Conservation (phyloP, 2,113 vertebrate genomes). For the Ageneiosus marmoratus region DNA sequence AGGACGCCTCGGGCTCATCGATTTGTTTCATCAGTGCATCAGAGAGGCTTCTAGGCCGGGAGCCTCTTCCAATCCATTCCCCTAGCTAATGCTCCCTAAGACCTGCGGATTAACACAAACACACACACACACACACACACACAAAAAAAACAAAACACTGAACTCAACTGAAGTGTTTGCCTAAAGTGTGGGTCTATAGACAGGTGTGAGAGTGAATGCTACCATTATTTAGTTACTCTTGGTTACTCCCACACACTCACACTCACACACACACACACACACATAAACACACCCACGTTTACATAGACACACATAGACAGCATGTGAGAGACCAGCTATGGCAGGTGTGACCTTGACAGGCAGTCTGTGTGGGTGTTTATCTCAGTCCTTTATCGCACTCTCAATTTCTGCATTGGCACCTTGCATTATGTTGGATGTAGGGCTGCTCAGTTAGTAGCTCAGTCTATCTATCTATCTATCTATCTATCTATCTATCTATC, state of each 20-base stretch:
- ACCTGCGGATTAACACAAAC: not conserved
- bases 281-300: not conserved
- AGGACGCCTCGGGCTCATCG: slow-evolving; percentile 43
- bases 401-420: slow-evolving; percentile 1
- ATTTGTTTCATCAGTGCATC: slow-evolving; percentile 52
- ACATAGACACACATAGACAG: slow-evolving; percentile 26
- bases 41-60: slow-evolving; percentile 36
- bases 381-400: not conserved
- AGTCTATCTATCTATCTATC: too few species aligned
- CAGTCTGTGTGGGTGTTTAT: slow-evolving; percentile 28
- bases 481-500: too few species aligned
- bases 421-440: not conserved
- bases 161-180: not conserved
- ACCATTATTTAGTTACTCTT: slow-evolving; percentile 7
- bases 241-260: not conserved
- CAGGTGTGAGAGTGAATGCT: slow-evolving; percentile 1
- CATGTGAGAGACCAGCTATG: slow-evolving; percentile 17
- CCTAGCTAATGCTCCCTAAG: not conserved
- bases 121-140: not conserved
- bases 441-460: not conserved
- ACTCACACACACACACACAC: not conserved
- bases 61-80: slow-evolving; percentile 24
- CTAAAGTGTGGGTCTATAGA: not conserved
- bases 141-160: not conserved
- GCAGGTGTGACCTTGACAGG: slow-evolving; percentile 49